Percentiles rank a stretch among this genome's conserved stretches.
Conservation (phyloP, 2,113 vertebrate genomes). For the Megaceryle maxima region DNA sequence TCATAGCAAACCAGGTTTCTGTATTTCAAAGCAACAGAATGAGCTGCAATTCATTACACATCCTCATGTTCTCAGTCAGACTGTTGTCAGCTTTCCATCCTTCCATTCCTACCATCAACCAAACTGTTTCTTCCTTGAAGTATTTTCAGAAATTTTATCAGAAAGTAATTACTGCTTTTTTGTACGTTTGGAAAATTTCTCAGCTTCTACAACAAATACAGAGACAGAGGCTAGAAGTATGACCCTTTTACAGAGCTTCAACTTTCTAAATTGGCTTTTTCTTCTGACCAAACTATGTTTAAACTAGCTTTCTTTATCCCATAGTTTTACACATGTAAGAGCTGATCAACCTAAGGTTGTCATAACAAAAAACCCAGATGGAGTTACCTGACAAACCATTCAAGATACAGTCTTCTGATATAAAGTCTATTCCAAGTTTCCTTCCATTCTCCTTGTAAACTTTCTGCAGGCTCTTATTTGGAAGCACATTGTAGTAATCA, state of each 20-base stretch:
- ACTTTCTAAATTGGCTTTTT: not conserved
- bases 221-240: not conserved
- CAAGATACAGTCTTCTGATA: constrained; percentile 71
- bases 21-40: not conserved
- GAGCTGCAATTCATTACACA: not conserved
- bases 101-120: not conserved
- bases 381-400: constrained; percentile 78
- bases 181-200: not conserved
- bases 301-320: not conserved
- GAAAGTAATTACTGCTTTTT: not conserved
- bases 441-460: constrained; percentile 83
- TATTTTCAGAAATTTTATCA: not conserved
- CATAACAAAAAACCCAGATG: not conserved
- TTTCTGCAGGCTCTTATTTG: constrained; percentile 80
- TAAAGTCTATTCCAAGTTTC: constrained; percentile 83
- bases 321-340: not conserved
- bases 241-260: not conserved
- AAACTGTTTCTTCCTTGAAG: not conserved
- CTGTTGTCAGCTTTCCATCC: not conserved
- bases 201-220: not conserved
- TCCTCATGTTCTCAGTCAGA: not conserved
- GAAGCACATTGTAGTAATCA: constrained; percentile 85
- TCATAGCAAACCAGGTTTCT: not conserved
- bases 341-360: not conserved
- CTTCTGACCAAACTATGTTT: not conserved